Evolutionary conservation across 1,140 invertebrate genomes (phyloP), one percentile per base, ranked within the genome.

Genomic region (Planococcus citri): DNA sequence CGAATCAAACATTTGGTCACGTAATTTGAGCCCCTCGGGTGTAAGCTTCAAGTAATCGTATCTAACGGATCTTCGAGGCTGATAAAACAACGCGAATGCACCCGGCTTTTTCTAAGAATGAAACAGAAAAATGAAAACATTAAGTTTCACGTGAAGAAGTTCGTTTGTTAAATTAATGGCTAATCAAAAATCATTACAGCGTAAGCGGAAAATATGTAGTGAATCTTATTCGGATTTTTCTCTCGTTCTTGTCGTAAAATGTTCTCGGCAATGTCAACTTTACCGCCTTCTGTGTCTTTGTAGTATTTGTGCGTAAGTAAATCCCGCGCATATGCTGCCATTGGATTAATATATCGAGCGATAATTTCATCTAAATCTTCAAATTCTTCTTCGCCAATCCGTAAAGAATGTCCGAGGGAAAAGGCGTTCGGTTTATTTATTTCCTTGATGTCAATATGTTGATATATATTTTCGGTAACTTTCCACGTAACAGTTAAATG

Each of bases 361-460:
- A 99, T 93, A 61, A 99, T 99, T 88, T 99, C 97, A 80, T 99
- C 97, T 17, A 99, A 79, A 81, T 99, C 97, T 82, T 99, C 97
- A 80, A 95, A 99, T 75, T 95, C 91, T 75, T 92, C 90, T 69
- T 83, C 87, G 14, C 87, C 88, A 72, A 97, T 97, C 85, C 87
- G 90, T 0, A 99, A 79, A 60, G 87, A 88, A 73, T 87, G 86
- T 27, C 97, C 97, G 22, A 99, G 79, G 58, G 94, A 95, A 76
- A 98, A 99, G 0, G 89, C 88, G 77, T 99, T 98, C 75, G 94
- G 90, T 81, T 99, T 99, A 10, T 94, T 94, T 78, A 97, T 89
- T 80, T 99, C 97, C 25, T 86, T 80, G 0, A 99, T 87, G 77
- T 97, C 94, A 69, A 99, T 94, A 77, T 99, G 95, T 77, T 98